Evolutionary conservation across 2,113 vertebrate genomes (phyloP), one percentile per base, ranked within the genome.

Genomic region (Corythornis cristatus): DNA sequence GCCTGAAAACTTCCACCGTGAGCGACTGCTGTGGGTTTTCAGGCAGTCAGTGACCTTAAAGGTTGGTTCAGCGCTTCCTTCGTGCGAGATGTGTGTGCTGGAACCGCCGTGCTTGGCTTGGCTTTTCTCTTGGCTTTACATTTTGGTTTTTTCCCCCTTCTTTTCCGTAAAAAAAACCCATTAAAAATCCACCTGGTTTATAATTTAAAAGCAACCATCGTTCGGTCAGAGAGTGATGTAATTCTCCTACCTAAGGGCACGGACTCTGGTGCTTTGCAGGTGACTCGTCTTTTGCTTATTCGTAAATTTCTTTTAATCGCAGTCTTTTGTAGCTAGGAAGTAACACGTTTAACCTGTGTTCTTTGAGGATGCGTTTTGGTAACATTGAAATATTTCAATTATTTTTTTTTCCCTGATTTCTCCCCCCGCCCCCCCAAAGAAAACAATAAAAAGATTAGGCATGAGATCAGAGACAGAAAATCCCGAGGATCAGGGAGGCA

Each of bases 1-100:
- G 97, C 97, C 96, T 97, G 97, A 98, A 98, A 98, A 98, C 98
- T 98, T 98, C 97, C 97, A 96, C 97, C 96, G 95, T 92, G 94
- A 96, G 93, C 93, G 93, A 95, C 95, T 97, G 97, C 96, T 95
- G 94, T 97, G 96, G 96, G 96, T 97, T 98, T 97, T 95, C 93
- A 96, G 97, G 97, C 97, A 97, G 96, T 90, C 90, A 95, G 97
- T 97, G 97, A 98, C 97, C 97, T 98, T 97, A 98, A 96, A 97
- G 96, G 85, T 95, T 97, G 96, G 94, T 96, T 98, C 83, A 77
- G 83, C 96, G 95, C 90, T 95, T 97, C 96, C 85, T 88, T 97
- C 83, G 46, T 91, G 70, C 70, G 85, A 97, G 95, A 96, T 86
- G 21, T 92, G 87, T 97, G 89, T 95, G 90, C 93, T 96, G 90